Base-by-base conservation (phyloP, 1,140 invertebrate genomes). In the Trypoxylus dichotomus region DNA sequence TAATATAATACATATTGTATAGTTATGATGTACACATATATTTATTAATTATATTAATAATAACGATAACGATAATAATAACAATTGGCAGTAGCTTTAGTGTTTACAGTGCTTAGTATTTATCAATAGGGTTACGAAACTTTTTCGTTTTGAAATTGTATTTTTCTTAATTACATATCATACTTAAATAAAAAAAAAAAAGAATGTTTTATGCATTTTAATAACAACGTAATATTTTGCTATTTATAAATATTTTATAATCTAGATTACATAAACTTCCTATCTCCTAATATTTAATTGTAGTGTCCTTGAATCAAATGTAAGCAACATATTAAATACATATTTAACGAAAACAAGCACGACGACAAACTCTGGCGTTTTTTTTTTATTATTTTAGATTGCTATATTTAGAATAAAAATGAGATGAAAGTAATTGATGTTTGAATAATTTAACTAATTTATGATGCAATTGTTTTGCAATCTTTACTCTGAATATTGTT, bases 161-260 rank as follows among this genome's bases (percentile, higher is more conserved):
- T 79, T 79, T 79, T 79, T 79, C 78, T 79, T 79, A 79, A 79
- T 79, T 79, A 79, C 78, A 79, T 79, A 79, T 79, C 78, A 79
- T 77, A 74, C 60, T 79, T 77, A 72, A 79, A 29, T 76, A 76
- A 79, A 79, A 73, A 43, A 19, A 21, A 24, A 73, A 43, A 19
- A 21, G 8, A 47, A 3, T 75, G 77, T 76, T 78, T 42, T 78
- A 54, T 54, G 42, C 42, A 54, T 58, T 42, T 58, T 76, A 32
- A 63, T 32, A 76, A 58, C 47, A 37, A 21, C 43, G 15, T 58
- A 58, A 27, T 76, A 58, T 58, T 47, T 58, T 25, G 42, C 75
- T 27, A 37, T 54, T 24, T 54, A 58, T 29, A n/a, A 76, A 43
- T 42, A 42, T 75, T 75, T 15, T 24, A 11, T 37, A 32, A 32